Base-by-base conservation (phyloP, 2,888 invertebrate species). In the Magallana nippona region DNA sequence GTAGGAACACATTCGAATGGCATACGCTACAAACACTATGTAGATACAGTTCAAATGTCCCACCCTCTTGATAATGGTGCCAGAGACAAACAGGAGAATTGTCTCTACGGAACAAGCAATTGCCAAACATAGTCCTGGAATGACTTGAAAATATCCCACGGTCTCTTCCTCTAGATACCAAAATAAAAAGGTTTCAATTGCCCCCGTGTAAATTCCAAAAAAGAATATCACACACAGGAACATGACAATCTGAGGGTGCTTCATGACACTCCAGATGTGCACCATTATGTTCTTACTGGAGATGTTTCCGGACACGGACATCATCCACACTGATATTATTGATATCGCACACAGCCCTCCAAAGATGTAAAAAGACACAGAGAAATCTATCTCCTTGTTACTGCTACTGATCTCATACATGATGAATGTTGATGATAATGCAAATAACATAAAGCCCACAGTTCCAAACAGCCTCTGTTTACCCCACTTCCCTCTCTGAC, bases 391-490 rank as follows among this genome's bases (percentile, higher is more conserved):
- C 13, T 60, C 83, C 32, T 22, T 19, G 3, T 60, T 44, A 19
- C 58, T 44, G 10, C 15, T 86, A 55, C 87, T 87, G 19, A 88
- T 77, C 13, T 83, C 57, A 63, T 92, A 91, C 92, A 93, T 93
- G 22, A 92, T 86, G n/a, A 92, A 88, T 0, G 93, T 92, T 0
- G 92, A 90, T 0, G 90, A 84, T 11, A 94, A 89, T 3, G 93
- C 93, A 86, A 93, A 88, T 96, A 95, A 0, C 95, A 94, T 78
- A 94, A 98, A 98, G 13, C 97, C 98, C 1, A 98, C 95, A 0
- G 98, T 97, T 0, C 98, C 98, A 96, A 97, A 98, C 86, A 98
- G 95, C 77, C 98, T 95, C 93, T 98, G 98, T 89, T 96, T 96
- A 0, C 98, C 98, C 93, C 97, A 98, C 55, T 96, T 95, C 79